A percentile compares a stretch with the other conserved stretches of the same genome.
Conservation (phyloP, 2,113 vertebrate species). For the Arvicanthis niloticus region DNA sequence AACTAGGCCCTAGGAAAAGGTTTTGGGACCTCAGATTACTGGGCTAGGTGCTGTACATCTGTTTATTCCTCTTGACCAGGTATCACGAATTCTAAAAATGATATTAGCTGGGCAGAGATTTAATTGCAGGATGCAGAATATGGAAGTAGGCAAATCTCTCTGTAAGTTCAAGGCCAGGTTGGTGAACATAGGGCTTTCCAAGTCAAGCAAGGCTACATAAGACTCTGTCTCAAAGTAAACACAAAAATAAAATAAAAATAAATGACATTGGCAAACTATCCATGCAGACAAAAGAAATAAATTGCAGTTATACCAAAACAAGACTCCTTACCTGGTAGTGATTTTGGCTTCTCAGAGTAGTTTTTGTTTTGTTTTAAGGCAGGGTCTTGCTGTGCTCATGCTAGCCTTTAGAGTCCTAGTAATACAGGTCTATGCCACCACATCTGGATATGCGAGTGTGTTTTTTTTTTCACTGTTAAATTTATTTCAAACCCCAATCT, state of each 20-base stretch:
- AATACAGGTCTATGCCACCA: background rate
- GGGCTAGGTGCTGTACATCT: background rate
- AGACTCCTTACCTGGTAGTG: background rate
- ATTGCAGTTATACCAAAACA: background rate
- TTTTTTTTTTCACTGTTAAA: no score
- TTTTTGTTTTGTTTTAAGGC: constrained; percentile 10
- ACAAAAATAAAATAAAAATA: background rate
- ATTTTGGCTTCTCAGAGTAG: background rate
- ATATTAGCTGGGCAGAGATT: background rate
- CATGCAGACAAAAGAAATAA: constrained; percentile 35
- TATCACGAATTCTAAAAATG: background rate
- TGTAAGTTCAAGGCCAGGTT: background rate
- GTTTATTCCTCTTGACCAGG: background rate
- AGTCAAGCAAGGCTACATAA: background rate
- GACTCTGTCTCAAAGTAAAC: background rate
- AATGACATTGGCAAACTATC: background rate
- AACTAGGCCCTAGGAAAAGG: background rate
- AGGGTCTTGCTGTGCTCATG: background rate
- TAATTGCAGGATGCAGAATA: background rate
- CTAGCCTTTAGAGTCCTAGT: background rate
- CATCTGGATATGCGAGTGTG: background rate
- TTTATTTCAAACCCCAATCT: no score
- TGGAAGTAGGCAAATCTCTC: background rate
- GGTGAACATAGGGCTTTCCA: background rate
- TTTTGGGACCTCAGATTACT: background rate